phyloP scores from a whole-genome alignment of 2,113 vertebrate species.

The Murina feae region DNA sequence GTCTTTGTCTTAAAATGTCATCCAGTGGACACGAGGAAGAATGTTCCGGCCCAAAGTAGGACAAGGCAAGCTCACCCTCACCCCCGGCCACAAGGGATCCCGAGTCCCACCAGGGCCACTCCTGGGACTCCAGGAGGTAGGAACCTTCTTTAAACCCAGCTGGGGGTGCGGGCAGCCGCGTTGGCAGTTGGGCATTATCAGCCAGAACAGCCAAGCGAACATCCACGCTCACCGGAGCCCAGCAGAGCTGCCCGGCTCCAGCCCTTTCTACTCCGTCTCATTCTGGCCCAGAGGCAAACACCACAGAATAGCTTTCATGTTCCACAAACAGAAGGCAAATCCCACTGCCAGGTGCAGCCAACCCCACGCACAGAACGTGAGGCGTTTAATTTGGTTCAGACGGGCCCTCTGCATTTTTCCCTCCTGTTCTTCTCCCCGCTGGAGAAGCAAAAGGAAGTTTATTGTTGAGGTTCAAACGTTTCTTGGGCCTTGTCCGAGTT shows the following conservation, averaged over 20 bases:
- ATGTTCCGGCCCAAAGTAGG: not conserved
- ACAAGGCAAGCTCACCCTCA: not conserved
- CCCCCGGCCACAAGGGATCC: not conserved
- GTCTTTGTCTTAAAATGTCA: not conserved
- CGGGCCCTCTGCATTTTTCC: slow-evolving; percentile 61
- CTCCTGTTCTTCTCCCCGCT: slow-evolving; percentile 20
- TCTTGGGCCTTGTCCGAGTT: slow-evolving; percentile 83
- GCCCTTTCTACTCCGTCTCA: not conserved
- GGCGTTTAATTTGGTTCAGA: slow-evolving; percentile 53
- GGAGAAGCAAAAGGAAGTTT: slow-evolving; percentile 82
- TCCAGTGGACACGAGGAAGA: not conserved
- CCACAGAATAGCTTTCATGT: not conserved
- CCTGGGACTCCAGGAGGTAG: not conserved
- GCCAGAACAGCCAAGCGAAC: not conserved
- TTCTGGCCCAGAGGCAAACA: not conserved
- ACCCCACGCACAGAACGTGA: not conserved
- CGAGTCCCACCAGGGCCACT: not conserved
- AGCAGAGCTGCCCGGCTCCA: not conserved
- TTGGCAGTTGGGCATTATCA: not conserved
- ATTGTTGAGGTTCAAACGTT: slow-evolving; percentile 77
- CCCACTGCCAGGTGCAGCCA: not conserved
- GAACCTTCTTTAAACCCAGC: not conserved
- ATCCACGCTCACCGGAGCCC: not conserved
- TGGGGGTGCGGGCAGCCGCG: not conserved
- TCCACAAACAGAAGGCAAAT: not conserved